A percentile compares a stretch with the other conserved stretches of the same genome.
phyloP scores from a whole-genome alignment of 2,888 invertebrate species.

The Piscicola geometra region DNA sequence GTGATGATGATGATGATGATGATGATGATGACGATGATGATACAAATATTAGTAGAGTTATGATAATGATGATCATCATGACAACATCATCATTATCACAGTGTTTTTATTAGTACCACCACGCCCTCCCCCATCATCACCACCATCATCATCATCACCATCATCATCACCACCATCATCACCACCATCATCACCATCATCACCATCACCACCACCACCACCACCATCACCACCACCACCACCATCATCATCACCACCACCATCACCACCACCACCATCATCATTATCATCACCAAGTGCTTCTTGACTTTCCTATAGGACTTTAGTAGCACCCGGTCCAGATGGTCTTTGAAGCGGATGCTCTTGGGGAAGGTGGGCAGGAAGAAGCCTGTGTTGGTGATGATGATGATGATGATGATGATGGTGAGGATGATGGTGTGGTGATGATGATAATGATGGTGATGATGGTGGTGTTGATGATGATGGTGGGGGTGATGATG shows the following conservation, averaged over 20 bases:
- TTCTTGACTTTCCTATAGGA: constrained; percentile 90
- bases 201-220: no score
- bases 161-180: no score
- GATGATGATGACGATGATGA: neutral
- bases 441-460: neutral
- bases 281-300: constrained; percentile 65
- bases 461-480: neutral
- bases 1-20: constrained; percentile 9
- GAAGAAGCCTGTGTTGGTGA: constrained; percentile 65
- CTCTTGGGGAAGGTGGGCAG: constrained; percentile 97
- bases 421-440: neutral
- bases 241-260: no score
- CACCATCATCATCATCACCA: no score
- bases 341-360: constrained; percentile 87
- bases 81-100: no score
- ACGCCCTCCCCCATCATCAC: no score
- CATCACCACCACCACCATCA: neutral
- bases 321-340: constrained; percentile 87
- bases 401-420: neutral
- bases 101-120: no score
- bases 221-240: no score
- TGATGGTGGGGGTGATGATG: neutral
- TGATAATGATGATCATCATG: no score
- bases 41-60: neutral
- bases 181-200: no score